phyloP scores from a whole-genome alignment of 2,888 invertebrate species.

The Drepanosiphum platanoidis region DNA sequence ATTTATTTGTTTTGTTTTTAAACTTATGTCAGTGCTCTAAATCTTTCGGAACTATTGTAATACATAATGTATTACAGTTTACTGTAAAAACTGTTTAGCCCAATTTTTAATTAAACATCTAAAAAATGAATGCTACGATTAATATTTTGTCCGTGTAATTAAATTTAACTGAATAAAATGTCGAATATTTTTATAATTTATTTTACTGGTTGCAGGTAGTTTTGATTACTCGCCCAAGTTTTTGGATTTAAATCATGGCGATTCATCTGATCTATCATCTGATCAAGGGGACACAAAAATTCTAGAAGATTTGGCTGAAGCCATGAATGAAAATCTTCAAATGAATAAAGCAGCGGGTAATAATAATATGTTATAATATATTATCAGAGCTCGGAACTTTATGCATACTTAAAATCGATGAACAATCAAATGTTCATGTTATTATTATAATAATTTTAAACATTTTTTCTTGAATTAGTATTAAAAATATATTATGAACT shows the following conservation, averaged over 20 bases:
- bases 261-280: conserved; percentile 66
- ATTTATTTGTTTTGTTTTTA: too few species aligned
- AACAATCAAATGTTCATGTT: too few species aligned
- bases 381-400: background rate
- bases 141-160: too few species aligned
- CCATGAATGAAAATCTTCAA: conserved; percentile 79
- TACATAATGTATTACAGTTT: too few species aligned
- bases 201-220: conserved; percentile 73
- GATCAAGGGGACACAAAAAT: conserved; percentile 80
- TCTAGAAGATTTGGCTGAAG: conserved; percentile 90
- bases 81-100: too few species aligned
- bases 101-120: background rate
- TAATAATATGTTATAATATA: background rate
- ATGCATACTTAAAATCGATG: background rate
- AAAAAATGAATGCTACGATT: background rate
- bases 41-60: too few species aligned
- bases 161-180: background rate
- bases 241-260: conserved; percentile 78
- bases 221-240: conserved; percentile 88
- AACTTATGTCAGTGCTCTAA: too few species aligned
- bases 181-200: background rate
- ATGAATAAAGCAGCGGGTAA: conserved; percentile 24
- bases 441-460: too few species aligned
- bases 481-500: too few species aligned
- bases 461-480: too few species aligned